A percentile compares a stretch with the other conserved stretches of the same genome.
These are phyloP conservation scores for Hypercompe scribonia DNA, from an alignment of 2,888 invertebrate genomes.

Conservation along the genomic window DNA sequence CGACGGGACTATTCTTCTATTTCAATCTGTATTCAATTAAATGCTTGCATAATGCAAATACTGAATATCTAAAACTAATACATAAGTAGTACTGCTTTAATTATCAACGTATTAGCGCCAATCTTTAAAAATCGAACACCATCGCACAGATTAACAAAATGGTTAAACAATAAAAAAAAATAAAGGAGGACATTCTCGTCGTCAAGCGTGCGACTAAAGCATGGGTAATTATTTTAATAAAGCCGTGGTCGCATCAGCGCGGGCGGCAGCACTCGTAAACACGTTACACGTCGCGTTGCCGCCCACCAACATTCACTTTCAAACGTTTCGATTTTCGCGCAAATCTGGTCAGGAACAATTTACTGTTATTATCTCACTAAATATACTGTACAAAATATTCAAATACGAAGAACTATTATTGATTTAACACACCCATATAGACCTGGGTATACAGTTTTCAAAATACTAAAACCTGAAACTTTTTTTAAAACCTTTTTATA, in stretches of 20 bases:
- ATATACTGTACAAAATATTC: background rate
- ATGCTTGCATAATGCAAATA: background rate
- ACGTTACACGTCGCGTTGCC: conserved; percentile 62
- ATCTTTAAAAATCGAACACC: conserved; percentile 27
- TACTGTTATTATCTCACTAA: conserved; percentile 20
- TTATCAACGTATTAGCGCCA: background rate
- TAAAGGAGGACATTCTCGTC: conserved; percentile 59
- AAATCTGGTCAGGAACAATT: conserved; percentile 53
- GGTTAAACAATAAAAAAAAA: conserved; percentile 43
- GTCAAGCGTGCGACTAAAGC: conserved; percentile 58
- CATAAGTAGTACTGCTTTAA: background rate
- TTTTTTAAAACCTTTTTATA: background rate
- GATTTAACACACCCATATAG: background rate
- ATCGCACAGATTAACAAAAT: conserved; percentile 22
- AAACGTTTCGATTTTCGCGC: conserved; percentile 64
- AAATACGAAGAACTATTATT: background rate
- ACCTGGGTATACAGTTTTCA: background rate
- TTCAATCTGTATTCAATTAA: background rate
- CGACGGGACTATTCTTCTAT: background rate
- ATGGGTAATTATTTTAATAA: conserved; percentile 73
- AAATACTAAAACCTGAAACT: background rate
- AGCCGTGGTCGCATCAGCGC: conserved; percentile 60
- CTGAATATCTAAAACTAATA: background rate
- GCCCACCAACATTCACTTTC: conserved; percentile 58
- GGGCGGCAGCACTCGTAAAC: conserved; percentile 61